Evolutionary conservation across 2,797 vertebrate genomes (phyloP).

Genomic region (Hypotaenidia philippensis): DNA sequence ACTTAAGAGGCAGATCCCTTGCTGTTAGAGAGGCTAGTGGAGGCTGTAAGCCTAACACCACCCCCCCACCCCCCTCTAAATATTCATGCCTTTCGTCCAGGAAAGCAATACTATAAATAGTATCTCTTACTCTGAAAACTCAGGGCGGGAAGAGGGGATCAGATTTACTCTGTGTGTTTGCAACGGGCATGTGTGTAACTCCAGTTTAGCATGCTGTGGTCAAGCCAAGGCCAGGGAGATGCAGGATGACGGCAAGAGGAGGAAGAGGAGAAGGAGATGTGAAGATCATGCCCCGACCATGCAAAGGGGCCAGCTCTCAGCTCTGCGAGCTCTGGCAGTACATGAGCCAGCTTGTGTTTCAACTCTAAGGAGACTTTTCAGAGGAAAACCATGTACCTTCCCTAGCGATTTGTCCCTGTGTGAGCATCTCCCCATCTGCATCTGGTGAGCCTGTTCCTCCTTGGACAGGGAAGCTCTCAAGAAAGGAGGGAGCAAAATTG

Average conservation of each 20-base stretch:
- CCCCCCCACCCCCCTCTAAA: rapidly evolving
- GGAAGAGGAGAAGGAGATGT: neutral
- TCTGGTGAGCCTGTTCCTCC: neutral
- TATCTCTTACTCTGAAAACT: neutral
- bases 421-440: neutral
- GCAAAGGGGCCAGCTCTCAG: neutral
- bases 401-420: neutral
- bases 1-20: neutral
- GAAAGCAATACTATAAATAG: neutral
- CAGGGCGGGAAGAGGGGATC: neutral
- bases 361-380: neutral
- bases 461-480: neutral
- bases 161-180: neutral
- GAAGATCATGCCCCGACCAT: neutral
- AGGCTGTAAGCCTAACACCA: neutral
- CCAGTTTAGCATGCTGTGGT: neutral
- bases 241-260: rapidly evolving
- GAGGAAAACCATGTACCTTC: neutral
- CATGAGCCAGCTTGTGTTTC: neutral
- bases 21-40: neutral
- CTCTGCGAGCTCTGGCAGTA: neutral
- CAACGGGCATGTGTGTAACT: neutral
- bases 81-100: neutral
- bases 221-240: neutral
- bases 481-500: neutral